Base-by-base conservation (phyloP, 2,797 vertebrate genomes). In the Ataeniobius toweri region DNA sequence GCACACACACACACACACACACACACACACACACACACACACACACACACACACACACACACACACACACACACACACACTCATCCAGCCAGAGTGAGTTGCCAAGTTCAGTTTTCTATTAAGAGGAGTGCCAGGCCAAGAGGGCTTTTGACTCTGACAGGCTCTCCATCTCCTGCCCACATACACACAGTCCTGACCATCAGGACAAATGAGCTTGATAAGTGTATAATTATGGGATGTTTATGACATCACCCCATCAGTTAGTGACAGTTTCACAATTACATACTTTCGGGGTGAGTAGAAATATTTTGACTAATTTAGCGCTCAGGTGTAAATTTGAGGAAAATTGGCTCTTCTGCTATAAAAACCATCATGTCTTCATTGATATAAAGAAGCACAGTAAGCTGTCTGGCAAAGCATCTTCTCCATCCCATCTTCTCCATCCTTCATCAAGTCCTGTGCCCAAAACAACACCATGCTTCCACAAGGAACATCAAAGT, bases 121-220 rank as follows among this genome's bases (percentile, higher is more conserved):
- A 92, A 90, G 85, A 89, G 87, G 76, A 92, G 89, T 74, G 75
- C 74, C 63, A 39, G 85, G 83, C 78, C 83, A 82, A 76, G 87
- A 92, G 91, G 84, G 89, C 92, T 86, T 90, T 94, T 87, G 85
- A 91, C 90, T 89, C 76, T 92, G 91, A 90, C 91, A 91, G 91
- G 80, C 91, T 91, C 92, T 94, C 87, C 84, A 92, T 93, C 91
- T 89, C 79, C 71, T 61, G 58, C 80, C 48, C 53, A 39, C 71
- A 67, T 79, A 55, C 76, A 78, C 85, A 77, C 75, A 50, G 59
- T 56, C 59, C 74, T 69, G 80, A 86, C 74, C 83, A 85, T 83
- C 82, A 73, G 74, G 46, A 83, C 73, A 70, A 83, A 86, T 83
- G 76, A 83, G 80, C 68, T 77, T 73, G 77, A 83, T 86, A 83